phyloP scores from a whole-genome alignment of 1,140 invertebrate genomes.

The Nylanderia fulva region DNA sequence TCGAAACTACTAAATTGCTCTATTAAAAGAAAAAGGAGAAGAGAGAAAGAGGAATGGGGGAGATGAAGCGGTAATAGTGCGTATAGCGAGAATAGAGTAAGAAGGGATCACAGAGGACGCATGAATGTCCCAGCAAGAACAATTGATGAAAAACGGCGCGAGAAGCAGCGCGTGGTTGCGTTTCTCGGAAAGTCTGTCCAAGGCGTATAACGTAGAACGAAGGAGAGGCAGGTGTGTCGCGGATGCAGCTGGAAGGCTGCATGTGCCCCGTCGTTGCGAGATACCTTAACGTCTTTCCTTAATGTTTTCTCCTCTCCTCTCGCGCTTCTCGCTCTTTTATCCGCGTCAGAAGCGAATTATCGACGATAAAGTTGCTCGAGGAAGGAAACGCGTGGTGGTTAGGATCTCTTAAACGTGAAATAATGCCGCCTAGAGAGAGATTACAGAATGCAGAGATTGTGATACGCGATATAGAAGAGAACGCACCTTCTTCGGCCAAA shows the following conservation, averaged over 20 bases:
- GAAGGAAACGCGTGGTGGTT: background rate
- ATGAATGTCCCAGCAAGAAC: constrained; percentile 73
- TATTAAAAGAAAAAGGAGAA: constrained; percentile 41
- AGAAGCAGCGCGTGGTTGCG: constrained; percentile 65
- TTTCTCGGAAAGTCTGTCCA: constrained; percentile 72
- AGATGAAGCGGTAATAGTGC: constrained; percentile 53
- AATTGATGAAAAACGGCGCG: constrained; percentile 65
- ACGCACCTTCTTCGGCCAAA: too few species aligned
- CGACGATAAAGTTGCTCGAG: constrained; percentile 8
- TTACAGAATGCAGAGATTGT: background rate
- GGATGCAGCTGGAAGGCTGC: constrained; percentile 76
- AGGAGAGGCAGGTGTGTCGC: constrained; percentile 77
- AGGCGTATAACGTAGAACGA: constrained; percentile 67
- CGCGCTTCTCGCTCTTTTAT: background rate
- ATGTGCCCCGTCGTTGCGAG: constrained; percentile 54
- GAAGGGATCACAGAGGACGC: constrained; percentile 35
- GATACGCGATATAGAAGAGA: background rate
- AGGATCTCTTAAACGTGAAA: background rate
- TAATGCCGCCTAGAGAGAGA: background rate
- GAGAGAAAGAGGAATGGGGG: constrained; percentile 13
- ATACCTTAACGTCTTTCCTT: constrained; percentile 62
- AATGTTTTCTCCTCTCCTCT: constrained; percentile 32
- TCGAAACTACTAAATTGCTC: too few species aligned
- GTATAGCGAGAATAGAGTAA: constrained; percentile 36
- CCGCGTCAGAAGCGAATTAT: constrained; percentile 2